Evolutionary conservation across 1,140 invertebrate genomes (phyloP).

Genomic region (Uloborus diversus): DNA sequence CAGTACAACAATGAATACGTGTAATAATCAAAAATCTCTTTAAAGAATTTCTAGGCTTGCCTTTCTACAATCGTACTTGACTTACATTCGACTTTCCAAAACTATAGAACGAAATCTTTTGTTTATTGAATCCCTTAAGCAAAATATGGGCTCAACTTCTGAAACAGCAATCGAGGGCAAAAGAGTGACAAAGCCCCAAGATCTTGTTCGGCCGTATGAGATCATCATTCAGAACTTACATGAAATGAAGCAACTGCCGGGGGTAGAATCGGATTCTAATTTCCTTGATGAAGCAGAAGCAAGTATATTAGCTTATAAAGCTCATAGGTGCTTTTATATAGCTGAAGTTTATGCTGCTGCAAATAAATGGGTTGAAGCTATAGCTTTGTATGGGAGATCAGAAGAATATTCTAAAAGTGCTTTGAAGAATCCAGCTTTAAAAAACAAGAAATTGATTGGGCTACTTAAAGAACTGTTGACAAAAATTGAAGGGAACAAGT

Average conservation of each 20-base stretch:
- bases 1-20: too few species aligned
- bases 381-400: slow-evolving; percentile 82
- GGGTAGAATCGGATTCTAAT: slow-evolving; percentile 78
- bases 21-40: too few species aligned
- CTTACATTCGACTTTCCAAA: slow-evolving; percentile 85
- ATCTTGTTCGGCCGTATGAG: slow-evolving; percentile 92
- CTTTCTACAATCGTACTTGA: slow-evolving; percentile 82
- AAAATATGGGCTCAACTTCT: slow-evolving; percentile 59
- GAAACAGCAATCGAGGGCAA: slow-evolving; percentile 64
- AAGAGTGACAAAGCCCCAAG: slow-evolving; percentile 82
- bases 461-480: slow-evolving; percentile 62
- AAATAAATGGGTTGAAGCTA: slow-evolving; percentile 88
- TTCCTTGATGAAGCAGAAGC: slow-evolving; percentile 79
- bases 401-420: slow-evolving; percentile 70
- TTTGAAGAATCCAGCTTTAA: slow-evolving; percentile 57
- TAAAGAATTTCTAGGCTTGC: slow-evolving; percentile 73
- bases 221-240: slow-evolving; percentile 89
- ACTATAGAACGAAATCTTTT: slow-evolving; percentile 90
- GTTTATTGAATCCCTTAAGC: slow-evolving; percentile 73
- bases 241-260: slow-evolving; percentile 82
- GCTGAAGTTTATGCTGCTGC: slow-evolving; percentile 81
- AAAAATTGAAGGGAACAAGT: slow-evolving; percentile 70
- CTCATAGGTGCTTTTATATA: slow-evolving; percentile 85
- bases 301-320: slow-evolving; percentile 73
- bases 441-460: slow-evolving; percentile 59